Evolutionary conservation across 2,113 vertebrate species (phyloP).

Genomic region (Corythaixoides concolor): DNA sequence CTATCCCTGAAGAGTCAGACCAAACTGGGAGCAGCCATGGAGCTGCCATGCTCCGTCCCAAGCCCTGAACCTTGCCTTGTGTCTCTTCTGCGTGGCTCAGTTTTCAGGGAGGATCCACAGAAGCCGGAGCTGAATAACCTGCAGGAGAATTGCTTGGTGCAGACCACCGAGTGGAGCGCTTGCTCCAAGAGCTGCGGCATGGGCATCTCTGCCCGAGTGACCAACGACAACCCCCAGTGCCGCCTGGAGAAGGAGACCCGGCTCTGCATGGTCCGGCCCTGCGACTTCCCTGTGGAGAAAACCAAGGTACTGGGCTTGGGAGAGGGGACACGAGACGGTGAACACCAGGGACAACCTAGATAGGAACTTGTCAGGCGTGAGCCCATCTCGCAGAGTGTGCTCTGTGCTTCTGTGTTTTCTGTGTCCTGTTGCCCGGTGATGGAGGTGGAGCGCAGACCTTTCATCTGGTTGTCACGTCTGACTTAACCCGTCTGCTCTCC

Average conservation of each 20-base stretch:
- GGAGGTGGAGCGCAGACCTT: background rate
- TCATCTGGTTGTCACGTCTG: rapidly evolving
- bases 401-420: background rate
- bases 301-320: slow-evolving; percentile 62
- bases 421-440: rapidly evolving
- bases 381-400: background rate
- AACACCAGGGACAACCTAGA: background rate
- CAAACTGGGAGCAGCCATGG: background rate
- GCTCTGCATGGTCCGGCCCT: slow-evolving; percentile 78
- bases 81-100: background rate
- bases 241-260: slow-evolving; percentile 77
- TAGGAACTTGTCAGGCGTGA: background rate
- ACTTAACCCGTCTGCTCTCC: background rate
- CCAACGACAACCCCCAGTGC: slow-evolving; percentile 78
- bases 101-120: slow-evolving; percentile 54
- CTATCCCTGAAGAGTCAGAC: background rate
- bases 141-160: slow-evolving; percentile 80
- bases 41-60: background rate
- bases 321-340: background rate
- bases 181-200: slow-evolving; percentile 80
- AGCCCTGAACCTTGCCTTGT: background rate
- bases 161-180: slow-evolving; percentile 77
- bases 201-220: slow-evolving; percentile 77
- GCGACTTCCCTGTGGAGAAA: slow-evolving; percentile 58
- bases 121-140: slow-evolving; percentile 44